Conservation (phyloP, 2,888 invertebrate genomes). For the Cephus sareptanus region DNA sequence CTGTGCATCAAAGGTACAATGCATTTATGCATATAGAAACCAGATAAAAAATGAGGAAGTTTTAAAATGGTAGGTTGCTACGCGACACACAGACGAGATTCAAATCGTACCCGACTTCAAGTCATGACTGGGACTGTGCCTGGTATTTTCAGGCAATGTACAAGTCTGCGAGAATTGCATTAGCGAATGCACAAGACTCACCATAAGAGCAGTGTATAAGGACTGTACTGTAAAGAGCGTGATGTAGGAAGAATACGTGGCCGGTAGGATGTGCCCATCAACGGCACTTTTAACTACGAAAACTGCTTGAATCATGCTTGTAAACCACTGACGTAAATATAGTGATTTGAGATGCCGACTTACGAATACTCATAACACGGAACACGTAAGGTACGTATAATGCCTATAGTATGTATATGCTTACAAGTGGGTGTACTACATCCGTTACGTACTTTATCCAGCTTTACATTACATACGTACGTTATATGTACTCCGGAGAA, state of each 20-base stretch:
- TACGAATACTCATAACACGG: not conserved
- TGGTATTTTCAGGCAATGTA: not conserved
- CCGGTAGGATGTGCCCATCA: constrained; percentile 4
- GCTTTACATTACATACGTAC: not conserved
- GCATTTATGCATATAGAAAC: not conserved
- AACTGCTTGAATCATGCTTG: constrained; percentile 6
- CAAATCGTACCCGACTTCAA: not conserved
- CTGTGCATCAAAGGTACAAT: not conserved
- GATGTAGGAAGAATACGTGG: not conserved
- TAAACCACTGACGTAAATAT: constrained; percentile 6
- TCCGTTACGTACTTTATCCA: not conserved
- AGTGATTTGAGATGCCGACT: constrained; percentile 5
- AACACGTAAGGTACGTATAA: not conserved
- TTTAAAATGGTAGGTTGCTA: not conserved
- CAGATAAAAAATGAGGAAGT: not conserved
- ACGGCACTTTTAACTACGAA: constrained; percentile 6
- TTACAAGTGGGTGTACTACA: not conserved
- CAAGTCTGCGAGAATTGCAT: not conserved
- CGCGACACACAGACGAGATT: not conserved
- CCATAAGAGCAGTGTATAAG: not conserved
- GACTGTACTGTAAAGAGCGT: not conserved
- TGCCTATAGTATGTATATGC: not conserved
- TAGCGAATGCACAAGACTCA: not conserved
- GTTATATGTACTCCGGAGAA: not conserved
- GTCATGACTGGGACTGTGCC: not conserved